phyloP scores from a whole-genome alignment of 2,113 vertebrate genomes.

The Parotia lawesii region DNA sequence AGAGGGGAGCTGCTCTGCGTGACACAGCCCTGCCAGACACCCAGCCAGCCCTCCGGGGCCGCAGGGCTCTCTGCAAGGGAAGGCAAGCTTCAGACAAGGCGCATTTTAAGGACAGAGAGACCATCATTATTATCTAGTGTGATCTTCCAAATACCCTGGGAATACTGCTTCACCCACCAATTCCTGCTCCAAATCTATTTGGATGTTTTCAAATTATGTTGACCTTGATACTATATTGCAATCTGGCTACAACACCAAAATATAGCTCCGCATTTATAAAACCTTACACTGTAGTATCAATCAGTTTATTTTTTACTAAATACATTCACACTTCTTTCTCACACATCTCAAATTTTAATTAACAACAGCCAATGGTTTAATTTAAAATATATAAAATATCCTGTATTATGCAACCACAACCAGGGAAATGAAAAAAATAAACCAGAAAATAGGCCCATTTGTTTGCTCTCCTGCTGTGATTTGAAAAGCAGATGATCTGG shows the following conservation, averaged over 20 bases:
- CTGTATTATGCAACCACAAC: not conserved
- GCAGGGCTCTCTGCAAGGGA: not conserved
- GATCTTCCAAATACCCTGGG: not conserved
- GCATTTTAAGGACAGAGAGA: not conserved
- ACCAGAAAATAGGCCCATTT: conserved; percentile 1
- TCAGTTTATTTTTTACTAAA: conserved; percentile 1
- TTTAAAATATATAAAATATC: not conserved
- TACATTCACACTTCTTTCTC: not conserved
- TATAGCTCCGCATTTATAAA: not conserved
- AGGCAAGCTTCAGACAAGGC: not conserved
- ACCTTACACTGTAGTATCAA: not conserved
- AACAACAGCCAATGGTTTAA: not conserved
- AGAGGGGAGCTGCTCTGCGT: accelerated
- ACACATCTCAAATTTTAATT: not conserved
- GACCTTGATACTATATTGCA: not conserved
- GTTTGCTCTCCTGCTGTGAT: conserved; percentile 4
- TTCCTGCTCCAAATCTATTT: not conserved
- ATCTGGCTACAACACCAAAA: not conserved
- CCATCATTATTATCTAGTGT: not conserved
- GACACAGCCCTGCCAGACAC: not conserved
- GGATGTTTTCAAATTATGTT: conserved; percentile 9
- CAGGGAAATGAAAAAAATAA: not conserved
- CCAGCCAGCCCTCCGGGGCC: no score
- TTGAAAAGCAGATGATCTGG: conserved; percentile 6
- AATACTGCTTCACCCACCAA: not conserved